Evolutionary conservation across 1,140 invertebrate genomes (phyloP), one percentile per base, ranked within the genome.

Genomic region (Drosophila willistoni): DNA sequence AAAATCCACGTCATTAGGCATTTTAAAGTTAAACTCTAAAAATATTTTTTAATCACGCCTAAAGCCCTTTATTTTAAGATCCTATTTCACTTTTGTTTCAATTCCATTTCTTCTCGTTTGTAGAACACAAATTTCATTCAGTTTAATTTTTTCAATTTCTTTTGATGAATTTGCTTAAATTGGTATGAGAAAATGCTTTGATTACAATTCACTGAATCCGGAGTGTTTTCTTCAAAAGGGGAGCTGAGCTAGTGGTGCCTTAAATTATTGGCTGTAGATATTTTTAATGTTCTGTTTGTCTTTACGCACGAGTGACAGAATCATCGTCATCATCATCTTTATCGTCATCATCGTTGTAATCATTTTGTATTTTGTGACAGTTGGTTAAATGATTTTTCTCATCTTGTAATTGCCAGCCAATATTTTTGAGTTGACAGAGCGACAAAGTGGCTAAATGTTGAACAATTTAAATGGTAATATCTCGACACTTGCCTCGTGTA

Each of bases 331-430:
- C 44, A 47, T 10, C 44, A 5, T 51, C 44, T 1, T 47, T 17
- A 17, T 47, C 12, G 2, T 47, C n/a, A 1, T 42, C 17, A 19
- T 10, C 44, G 44, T 22, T 22, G 44, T 51, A 51, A 51, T 51
- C 44, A 51, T 51, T n/a, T 19, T 22, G 13, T 14, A 13, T 34
- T 36, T 22, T 42, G 14, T 17, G 60, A 41, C 34, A 41, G 17
- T 19, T 55, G n/a, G 60, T 22, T 39, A 62, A 77, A 44, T 63
- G 55, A 66, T 71, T 71, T 77, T 76, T 77, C 60, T 57, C 74
- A 66, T 79, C 69, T 68, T 29, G 76, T 83, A 83, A 86, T 87
- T 87, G 79, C 71, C 74, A 78, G 81, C 65, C 81, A 78, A 85
- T 77, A 81, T 81, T 73, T 80, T 68, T 47, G 44, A 60, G 25